Evolutionary conservation across 2,113 vertebrate species (phyloP).

Genomic region (Cheilinus undulatus): DNA sequence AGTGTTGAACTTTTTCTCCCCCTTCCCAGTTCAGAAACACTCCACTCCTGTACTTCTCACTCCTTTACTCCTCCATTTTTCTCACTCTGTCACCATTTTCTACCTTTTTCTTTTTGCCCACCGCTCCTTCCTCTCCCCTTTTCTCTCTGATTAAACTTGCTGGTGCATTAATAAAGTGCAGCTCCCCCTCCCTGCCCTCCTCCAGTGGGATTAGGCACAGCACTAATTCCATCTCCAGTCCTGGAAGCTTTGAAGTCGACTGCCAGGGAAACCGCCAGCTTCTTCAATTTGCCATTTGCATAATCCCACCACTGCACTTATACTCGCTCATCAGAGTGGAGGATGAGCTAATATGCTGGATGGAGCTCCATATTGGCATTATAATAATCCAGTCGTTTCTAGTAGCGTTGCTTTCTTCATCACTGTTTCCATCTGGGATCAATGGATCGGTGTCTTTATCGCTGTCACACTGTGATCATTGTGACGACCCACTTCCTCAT

Average conservation of each 20-base stretch:
- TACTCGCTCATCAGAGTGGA: conserved; percentile 73
- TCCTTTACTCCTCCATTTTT: conserved; percentile 31
- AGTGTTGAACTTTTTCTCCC: conserved; percentile 24
- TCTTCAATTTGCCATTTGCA: conserved; percentile 77
- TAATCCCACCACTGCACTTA: conserved; percentile 79
- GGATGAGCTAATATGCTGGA: conserved; percentile 72
- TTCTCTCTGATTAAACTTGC: conserved; percentile 68
- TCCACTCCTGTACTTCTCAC: conserved; percentile 6
- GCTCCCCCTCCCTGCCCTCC: conserved; percentile 58
- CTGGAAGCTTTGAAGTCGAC: conserved; percentile 82
- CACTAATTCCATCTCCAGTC: conserved; percentile 83
- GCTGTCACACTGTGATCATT: conserved; percentile 23
- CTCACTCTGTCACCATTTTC: conserved; percentile 9
- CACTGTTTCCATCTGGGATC: conserved; percentile 48
- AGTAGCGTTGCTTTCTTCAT: conserved; percentile 39
- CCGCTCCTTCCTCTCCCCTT: conserved; percentile 6
- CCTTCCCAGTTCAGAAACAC: conserved; percentile 27
- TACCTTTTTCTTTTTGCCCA: conserved; percentile 14
- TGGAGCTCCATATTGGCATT: conserved; percentile 65
- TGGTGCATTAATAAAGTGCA: conserved; percentile 79
- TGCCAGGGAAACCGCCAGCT: conserved; percentile 73
- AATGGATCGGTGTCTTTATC: conserved; percentile 37
- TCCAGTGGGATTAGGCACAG: conserved; percentile 80
- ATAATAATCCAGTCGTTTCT: conserved; percentile 71
- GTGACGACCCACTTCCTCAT: conserved; percentile 24